phyloP scores from a whole-genome alignment of 2,888 invertebrate species.

The Microdon myrmicae region DNA sequence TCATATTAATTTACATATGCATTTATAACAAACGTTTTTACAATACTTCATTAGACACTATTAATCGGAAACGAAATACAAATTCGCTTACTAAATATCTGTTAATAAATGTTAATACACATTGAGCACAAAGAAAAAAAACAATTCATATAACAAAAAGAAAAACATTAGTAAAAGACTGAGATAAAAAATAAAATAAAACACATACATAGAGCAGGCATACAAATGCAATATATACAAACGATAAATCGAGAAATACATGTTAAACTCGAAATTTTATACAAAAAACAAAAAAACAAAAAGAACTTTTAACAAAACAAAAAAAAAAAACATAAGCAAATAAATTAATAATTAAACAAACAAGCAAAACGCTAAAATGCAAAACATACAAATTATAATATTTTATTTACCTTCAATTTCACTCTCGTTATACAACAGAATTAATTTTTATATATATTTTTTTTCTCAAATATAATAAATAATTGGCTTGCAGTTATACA shows the following conservation, averaged over 20 bases:
- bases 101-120: conserved; percentile 6
- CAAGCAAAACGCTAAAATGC: conserved; percentile 1
- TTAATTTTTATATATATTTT: too few species aligned
- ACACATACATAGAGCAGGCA: conserved; percentile 25
- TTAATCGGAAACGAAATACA: conserved; percentile 2
- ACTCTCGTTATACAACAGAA: too few species aligned
- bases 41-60: conserved; percentile 4
- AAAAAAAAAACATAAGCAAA: neutral
- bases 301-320: conserved; percentile 3
- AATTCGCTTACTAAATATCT: conserved; percentile 11
- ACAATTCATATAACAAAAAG: conserved; percentile 11
- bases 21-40: neutral
- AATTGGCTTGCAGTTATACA: too few species aligned
- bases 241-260: conserved; percentile 13
- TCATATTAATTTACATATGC: neutral
- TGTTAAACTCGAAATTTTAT: conserved; percentile 13
- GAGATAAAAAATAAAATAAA: too few species aligned
- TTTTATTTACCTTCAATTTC: too few species aligned
- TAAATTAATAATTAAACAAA: neutral
- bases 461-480: too few species aligned
- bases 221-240: conserved; percentile 7
- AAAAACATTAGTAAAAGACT: conserved; percentile 28
- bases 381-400: too few species aligned
- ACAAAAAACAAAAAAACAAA: conserved; percentile 5
- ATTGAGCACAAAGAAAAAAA: conserved; percentile 8